A percentile compares a stretch with the other conserved stretches of the same genome.
Evolutionary conservation across 2,888 invertebrate species (phyloP).

Genomic region (Meteorus cinctellus): DNA sequence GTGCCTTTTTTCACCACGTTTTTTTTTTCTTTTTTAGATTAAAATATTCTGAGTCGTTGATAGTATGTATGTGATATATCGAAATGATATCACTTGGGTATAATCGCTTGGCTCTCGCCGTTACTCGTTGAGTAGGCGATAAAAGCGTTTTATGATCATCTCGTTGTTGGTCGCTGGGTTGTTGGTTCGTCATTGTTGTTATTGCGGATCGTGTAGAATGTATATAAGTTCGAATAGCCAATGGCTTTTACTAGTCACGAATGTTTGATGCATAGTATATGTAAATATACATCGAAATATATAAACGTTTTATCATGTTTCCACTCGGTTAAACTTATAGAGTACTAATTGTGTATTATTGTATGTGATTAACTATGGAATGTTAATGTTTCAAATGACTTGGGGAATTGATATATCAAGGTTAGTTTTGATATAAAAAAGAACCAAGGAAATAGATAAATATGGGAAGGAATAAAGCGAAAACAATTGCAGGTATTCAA

Average conservation of each 20-base stretch:
- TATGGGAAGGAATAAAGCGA: neutral
- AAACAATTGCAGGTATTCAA: too few species aligned
- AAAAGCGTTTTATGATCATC: constrained; percentile 16
- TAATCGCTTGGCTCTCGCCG: neutral
- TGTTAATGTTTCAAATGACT: neutral
- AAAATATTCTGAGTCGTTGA: neutral
- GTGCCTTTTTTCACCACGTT: too few species aligned
- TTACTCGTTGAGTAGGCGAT: neutral
- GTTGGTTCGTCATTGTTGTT: neutral
- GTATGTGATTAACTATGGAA: neutral
- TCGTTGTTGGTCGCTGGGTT: neutral
- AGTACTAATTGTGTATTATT: constrained; percentile 7
- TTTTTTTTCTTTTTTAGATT: too few species aligned
- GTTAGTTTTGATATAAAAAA: neutral
- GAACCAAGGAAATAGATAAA: neutral
- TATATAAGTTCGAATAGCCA: neutral
- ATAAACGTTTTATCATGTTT: neutral
- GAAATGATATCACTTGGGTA: constrained; percentile 7
- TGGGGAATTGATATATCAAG: neutral
- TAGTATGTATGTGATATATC: neutral
- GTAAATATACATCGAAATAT: neutral
- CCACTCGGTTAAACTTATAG: neutral
- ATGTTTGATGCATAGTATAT: neutral
- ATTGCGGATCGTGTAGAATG: neutral
- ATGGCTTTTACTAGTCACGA: constrained; percentile 1